Conservation (phyloP, 1,140 invertebrate genomes). For the Dryas iulia region DNA sequence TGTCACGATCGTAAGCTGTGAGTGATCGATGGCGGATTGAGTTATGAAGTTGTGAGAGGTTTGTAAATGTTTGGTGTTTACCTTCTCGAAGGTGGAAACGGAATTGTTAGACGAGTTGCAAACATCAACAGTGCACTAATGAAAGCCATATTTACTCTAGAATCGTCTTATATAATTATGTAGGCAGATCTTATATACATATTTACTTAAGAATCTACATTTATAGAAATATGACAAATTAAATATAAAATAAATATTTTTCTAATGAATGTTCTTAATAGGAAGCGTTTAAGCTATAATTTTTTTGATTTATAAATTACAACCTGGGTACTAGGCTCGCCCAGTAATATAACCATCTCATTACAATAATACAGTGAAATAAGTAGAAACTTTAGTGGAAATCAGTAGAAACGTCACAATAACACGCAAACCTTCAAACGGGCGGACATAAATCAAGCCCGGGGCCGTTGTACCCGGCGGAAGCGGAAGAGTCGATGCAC, state of each 20-base stretch:
- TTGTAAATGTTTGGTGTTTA: neutral
- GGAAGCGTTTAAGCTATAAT: neutral
- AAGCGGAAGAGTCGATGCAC: constrained; percentile 77
- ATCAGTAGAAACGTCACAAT: constrained; percentile 57
- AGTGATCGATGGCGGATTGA: neutral
- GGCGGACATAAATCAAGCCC: constrained; percentile 66
- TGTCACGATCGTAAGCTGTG: neutral
- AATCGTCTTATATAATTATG: neutral
- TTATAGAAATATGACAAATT: neutral
- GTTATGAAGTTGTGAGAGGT: neutral
- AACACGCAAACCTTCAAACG: constrained; percentile 71
- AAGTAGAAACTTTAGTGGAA: constrained; percentile 33
- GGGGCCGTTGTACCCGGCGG: constrained; percentile 68
- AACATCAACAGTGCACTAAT: neutral
- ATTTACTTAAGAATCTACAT: too few relatives aligned
- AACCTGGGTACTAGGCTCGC: neutral
- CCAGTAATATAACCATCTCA: constrained; percentile 25
- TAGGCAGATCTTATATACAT: neutral
- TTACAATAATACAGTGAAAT: constrained; percentile 35
- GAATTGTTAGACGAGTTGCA: neutral
- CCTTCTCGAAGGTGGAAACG: neutral
- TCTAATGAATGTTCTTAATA: neutral
- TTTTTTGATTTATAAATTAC: neutral
- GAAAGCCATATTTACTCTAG: neutral
- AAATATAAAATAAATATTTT: neutral